Evolutionary conservation across 2,888 invertebrate genomes (phyloP), one percentile per base, ranked within the genome.

Genomic region (Suillia variegata): DNA sequence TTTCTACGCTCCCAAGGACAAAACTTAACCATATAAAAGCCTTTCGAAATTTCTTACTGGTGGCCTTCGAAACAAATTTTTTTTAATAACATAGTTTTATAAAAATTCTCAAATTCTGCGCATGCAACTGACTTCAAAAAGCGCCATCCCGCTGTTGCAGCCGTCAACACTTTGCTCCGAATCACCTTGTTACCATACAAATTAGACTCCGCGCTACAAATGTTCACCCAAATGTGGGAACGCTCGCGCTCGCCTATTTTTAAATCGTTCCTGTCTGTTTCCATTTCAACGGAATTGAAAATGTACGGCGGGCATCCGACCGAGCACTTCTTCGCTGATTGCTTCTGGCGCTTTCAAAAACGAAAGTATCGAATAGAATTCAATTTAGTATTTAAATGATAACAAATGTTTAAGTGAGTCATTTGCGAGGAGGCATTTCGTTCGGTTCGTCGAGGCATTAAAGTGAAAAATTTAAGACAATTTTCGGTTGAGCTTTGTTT

Each of bases 141-240:
- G 5, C 10, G 26, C 26, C 26, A 6, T 10, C 26, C 26, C 26
- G 22, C 21, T 21, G 24, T 24, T 8, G 50, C n/a, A 12, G 24
- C 24, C 17, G 12, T 6, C 17, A 26, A 31, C 59, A 55, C 55
- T 38, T 26, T 21, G 51, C 59, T 26, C 59, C 21, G 33, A 59
- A 59, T 55, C 20, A 51, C 55, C 50, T 24, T 42, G 59, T 31
- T 59, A 51, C 26, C 31, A 31, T 51, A 54, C 54, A 59, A 55
- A 59, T 59, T 55, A 55, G 26, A 18, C 54, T n/a, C n/a, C n/a
- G 52, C 54, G 33, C 47, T 53, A 58, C 34, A 34, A 17, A 45
- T 18, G 6, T 45, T 17, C 3, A 45, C 6, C 2, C 17, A 38
- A 17, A 24, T 38, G 13, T 33, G 26, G 26, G 42, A 21, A 24